These are phyloP conservation scores for Nebria ingens DNA, from an alignment of 1,140 invertebrate species.

Conservation along the genomic window DNA sequence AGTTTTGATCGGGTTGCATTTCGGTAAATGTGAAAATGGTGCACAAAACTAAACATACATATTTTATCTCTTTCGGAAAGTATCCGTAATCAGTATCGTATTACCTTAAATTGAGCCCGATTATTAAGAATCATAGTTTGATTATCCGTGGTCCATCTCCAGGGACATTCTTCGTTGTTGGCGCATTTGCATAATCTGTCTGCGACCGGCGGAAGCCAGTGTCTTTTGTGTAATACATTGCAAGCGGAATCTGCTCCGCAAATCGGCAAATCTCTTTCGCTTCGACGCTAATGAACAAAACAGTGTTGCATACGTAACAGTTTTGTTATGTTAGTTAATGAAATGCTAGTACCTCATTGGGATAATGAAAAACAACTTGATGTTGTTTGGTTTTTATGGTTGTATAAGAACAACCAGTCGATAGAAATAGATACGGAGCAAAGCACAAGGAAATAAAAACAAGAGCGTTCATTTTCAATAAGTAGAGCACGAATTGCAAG, in stretches of 20 bases:
- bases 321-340: neutral
- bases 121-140: constrained; percentile 39
- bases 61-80: neutral
- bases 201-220: constrained; percentile 40
- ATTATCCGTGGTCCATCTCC: constrained; percentile 32
- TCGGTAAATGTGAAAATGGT: constrained; percentile 21
- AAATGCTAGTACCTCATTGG: neutral
- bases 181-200: constrained; percentile 45
- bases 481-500: constrained; percentile 24
- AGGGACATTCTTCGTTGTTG: constrained; percentile 41
- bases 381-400: neutral
- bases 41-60: constrained; percentile 23
- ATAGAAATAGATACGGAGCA: neutral
- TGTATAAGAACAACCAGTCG: neutral
- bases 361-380: neutral
- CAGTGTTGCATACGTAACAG: neutral
- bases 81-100: neutral
- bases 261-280: constrained; percentile 40
- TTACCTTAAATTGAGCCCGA: constrained; percentile 42
- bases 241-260: constrained; percentile 39
- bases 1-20: neutral
- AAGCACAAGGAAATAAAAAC: neutral
- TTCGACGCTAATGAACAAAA: constrained; percentile 33
- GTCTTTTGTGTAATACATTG: constrained; percentile 41
- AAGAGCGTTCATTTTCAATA: constrained; percentile 18